A percentile compares a stretch with the other conserved stretches of the same genome.
Evolutionary conservation across 2,797 vertebrate genomes (phyloP).

Genomic region (Poecilia gillii): DNA sequence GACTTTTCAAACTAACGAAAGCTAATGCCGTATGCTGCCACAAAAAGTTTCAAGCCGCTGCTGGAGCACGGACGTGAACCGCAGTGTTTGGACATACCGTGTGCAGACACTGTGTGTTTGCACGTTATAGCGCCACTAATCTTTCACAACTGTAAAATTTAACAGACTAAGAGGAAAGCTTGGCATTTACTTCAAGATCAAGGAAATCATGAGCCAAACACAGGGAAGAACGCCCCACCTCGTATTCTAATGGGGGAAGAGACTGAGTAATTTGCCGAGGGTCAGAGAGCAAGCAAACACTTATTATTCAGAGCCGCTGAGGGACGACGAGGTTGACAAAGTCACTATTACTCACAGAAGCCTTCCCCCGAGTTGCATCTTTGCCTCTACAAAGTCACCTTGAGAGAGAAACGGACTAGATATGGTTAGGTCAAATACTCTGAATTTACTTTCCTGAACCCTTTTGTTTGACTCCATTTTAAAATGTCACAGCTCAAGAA

Average conservation of each 20-base stretch:
- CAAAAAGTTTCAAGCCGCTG: slow-evolving; percentile 36
- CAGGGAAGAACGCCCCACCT: slow-evolving; percentile 67
- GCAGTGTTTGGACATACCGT: slow-evolving; percentile 21
- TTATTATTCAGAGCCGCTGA: slow-evolving; percentile 78
- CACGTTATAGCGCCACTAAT: neutral
- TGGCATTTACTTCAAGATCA: slow-evolving; percentile 72
- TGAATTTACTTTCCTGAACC: neutral
- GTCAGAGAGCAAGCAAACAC: slow-evolving; percentile 79
- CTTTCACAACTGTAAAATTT: slow-evolving; percentile 25
- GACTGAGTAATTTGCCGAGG: slow-evolving; percentile 79
- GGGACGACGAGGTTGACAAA: slow-evolving; percentile 70
- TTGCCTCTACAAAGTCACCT: slow-evolving; percentile 67
- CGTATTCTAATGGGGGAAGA: slow-evolving; percentile 64
- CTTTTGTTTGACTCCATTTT: slow-evolving; percentile 22
- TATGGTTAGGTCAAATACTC: slow-evolving; percentile 2
- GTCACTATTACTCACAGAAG: slow-evolving; percentile 67
- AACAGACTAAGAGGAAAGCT: slow-evolving; percentile 57
- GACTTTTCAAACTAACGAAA: slow-evolving; percentile 52
- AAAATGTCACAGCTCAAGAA: neutral
- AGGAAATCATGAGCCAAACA: slow-evolving; percentile 75
- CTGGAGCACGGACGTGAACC: slow-evolving; percentile 13
- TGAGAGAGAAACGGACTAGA: slow-evolving; percentile 41
- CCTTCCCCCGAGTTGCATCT: slow-evolving; percentile 54
- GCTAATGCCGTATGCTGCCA: slow-evolving; percentile 27
- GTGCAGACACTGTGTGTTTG: slow-evolving; percentile 10